These are phyloP conservation scores for Glandiceps talaboti DNA, from an alignment of 53 echinoderm and acorn worm species.

Conservation along the genomic window DNA sequence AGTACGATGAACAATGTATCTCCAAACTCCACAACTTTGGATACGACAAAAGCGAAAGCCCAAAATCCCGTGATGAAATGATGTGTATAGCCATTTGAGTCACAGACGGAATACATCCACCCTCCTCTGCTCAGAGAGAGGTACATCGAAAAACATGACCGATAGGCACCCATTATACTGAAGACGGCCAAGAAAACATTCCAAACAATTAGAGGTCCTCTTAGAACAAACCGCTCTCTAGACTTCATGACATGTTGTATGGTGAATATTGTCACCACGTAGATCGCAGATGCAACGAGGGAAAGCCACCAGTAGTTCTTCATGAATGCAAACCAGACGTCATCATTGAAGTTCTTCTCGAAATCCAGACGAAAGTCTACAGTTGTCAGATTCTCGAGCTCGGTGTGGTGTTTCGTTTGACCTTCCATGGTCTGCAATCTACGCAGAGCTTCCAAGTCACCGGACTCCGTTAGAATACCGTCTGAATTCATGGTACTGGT, in stretches of 20 bases:
- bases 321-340: slow-evolving; percentile 42
- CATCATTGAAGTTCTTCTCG: slow-evolving; percentile 77
- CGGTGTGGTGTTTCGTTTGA: background rate
- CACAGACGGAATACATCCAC: slow-evolving; percentile 32
- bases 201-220: slow-evolving; percentile 38
- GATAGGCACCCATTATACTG: slow-evolving; percentile 27
- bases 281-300: slow-evolving; percentile 15
- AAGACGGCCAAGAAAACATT: slow-evolving; percentile 36
- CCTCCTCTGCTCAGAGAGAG: slow-evolving; percentile 22
- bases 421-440: background rate
- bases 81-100: slow-evolving; percentile 3
- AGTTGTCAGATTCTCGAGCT: slow-evolving; percentile 9
- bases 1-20: slow-evolving; percentile 48
- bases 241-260: slow-evolving; percentile 35
- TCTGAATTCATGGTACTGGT: background rate
- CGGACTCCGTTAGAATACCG: background rate
- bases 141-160: slow-evolving; percentile 15
- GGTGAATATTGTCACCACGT: slow-evolving; percentile 30
- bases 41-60: slow-evolving; percentile 33
- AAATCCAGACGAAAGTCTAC: slow-evolving; percentile 57
- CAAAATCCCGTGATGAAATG: slow-evolving; percentile 28
- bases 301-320: slow-evolving; percentile 26
- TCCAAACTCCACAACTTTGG: slow-evolving; percentile 40
- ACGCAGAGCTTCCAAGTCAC: background rate
- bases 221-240: slow-evolving; percentile 37